These are phyloP conservation scores for Orientallactaga bullata DNA, from an alignment of 2,113 vertebrate species.

Conservation along the genomic window DNA sequence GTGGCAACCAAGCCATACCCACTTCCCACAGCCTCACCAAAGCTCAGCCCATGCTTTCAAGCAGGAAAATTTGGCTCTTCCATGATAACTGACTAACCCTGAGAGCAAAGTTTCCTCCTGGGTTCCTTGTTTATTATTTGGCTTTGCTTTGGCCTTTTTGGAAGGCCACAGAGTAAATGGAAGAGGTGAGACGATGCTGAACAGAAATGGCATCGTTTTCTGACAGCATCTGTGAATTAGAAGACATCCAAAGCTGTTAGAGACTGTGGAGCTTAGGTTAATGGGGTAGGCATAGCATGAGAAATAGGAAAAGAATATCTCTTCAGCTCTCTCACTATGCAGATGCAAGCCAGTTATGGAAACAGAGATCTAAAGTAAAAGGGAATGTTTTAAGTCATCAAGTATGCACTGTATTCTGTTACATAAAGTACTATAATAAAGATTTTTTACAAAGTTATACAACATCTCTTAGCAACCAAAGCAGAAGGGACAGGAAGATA, in stretches of 20 bases:
- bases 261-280: neutral
- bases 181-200: neutral
- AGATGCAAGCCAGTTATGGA: neutral
- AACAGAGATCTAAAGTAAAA: slow-evolving; percentile 11
- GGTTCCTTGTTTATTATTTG: neutral
- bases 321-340: neutral
- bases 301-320: neutral
- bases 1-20: neutral
- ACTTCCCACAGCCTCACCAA: too few relatives aligned
- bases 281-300: neutral
- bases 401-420: slow-evolving; percentile 17
- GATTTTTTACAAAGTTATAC: neutral
- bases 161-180: neutral
- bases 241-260: slow-evolving; percentile 28
- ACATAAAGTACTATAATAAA: slow-evolving; percentile 17
- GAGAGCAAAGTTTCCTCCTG: neutral
- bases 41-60: neutral
- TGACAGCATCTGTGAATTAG: slow-evolving; percentile 20
- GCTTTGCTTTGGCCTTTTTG: neutral
- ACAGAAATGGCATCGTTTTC: slow-evolving; percentile 26
- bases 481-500: neutral
- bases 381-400: neutral
- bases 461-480: slow-evolving; percentile 56
- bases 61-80: neutral
- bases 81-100: neutral